Evolutionary conservation across 2,113 vertebrate genomes (phyloP).

Genomic region (Hucho hucho): DNA sequence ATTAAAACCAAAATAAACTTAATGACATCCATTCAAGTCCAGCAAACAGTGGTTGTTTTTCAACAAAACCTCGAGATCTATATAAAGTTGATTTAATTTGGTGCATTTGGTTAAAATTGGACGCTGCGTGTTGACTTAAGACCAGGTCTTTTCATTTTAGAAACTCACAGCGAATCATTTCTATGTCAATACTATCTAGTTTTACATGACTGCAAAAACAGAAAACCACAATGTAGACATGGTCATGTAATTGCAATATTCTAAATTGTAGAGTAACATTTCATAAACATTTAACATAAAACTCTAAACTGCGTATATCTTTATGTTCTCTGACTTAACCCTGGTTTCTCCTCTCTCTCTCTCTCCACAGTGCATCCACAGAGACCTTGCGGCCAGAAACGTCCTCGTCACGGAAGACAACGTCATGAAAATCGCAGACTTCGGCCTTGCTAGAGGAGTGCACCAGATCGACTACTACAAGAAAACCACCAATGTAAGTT

Average conservation of each 20-base stretch:
- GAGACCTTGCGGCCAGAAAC: slow-evolving; percentile 94
- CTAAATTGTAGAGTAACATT: not conserved
- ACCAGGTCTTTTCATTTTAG: slow-evolving; percentile 37
- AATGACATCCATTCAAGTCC: slow-evolving; percentile 75
- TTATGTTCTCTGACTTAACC: not conserved
- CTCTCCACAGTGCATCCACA: slow-evolving; percentile 89
- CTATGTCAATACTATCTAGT: slow-evolving; percentile 28
- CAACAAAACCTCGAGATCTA: slow-evolving; percentile 56
- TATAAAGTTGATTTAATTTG: slow-evolving; percentile 68
- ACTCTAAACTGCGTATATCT: no score
- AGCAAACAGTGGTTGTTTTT: slow-evolving; percentile 56
- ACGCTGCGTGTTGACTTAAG: slow-evolving; percentile 56
- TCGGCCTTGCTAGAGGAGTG: slow-evolving; percentile 92
- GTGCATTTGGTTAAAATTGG: slow-evolving; percentile 51
- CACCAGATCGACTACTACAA: slow-evolving; percentile 99
- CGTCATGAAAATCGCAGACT: slow-evolving; percentile 98
- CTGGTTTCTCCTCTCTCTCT: not conserved
- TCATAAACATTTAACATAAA: not conserved
- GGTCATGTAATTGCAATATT: slow-evolving; percentile 15
- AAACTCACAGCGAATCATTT: slow-evolving; percentile 47
- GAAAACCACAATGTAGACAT: slow-evolving; percentile 10
- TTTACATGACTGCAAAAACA: slow-evolving; percentile 22
- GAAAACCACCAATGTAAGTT: slow-evolving; percentile 96
- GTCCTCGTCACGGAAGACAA: slow-evolving; percentile 96
- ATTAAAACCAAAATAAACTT: slow-evolving; percentile 79